Conservation (phyloP, 2,797 vertebrate genomes). For the Tokudaia muenninki region DNA sequence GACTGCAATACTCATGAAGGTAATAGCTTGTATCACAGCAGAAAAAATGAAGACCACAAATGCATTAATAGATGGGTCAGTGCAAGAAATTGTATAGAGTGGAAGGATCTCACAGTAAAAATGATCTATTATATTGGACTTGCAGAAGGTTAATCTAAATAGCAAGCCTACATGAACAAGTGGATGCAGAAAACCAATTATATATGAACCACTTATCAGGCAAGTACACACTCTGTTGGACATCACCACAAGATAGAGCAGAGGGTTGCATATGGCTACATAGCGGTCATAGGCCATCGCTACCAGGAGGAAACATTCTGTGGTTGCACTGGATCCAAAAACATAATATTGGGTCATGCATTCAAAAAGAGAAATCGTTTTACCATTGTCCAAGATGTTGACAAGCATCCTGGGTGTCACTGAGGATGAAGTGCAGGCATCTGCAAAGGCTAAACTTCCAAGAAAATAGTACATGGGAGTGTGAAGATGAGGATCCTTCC, state of each 20-base stretch:
- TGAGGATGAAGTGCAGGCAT: slow-evolving; percentile 62
- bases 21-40: slow-evolving; percentile 47
- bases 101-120: slow-evolving; percentile 77
- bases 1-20: slow-evolving; percentile 57
- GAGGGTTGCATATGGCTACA: slow-evolving; percentile 78
- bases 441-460: slow-evolving; percentile 62
- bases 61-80: slow-evolving; percentile 49
- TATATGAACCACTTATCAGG: slow-evolving; percentile 61
- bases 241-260: slow-evolving; percentile 80
- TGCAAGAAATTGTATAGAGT: slow-evolving; percentile 66
- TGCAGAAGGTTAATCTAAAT: slow-evolving; percentile 65
- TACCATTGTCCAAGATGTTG: neutral
- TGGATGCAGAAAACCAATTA: slow-evolving; percentile 62
- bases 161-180: slow-evolving; percentile 64
- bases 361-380: slow-evolving; percentile 32
- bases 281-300: slow-evolving; percentile 82
- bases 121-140: slow-evolving; percentile 62
- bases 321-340: slow-evolving; percentile 74
- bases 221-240: slow-evolving; percentile 62
- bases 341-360: slow-evolving; percentile 71
- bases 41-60: slow-evolving; percentile 52
- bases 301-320: slow-evolving; percentile 82
- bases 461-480: slow-evolving; percentile 69
- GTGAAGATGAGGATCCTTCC: slow-evolving; percentile 64
- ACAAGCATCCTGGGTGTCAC: slow-evolving; percentile 75